These are phyloP conservation scores for Girardinus metallicus DNA, from an alignment of 2,797 vertebrate genomes.

Conservation along the genomic window DNA sequence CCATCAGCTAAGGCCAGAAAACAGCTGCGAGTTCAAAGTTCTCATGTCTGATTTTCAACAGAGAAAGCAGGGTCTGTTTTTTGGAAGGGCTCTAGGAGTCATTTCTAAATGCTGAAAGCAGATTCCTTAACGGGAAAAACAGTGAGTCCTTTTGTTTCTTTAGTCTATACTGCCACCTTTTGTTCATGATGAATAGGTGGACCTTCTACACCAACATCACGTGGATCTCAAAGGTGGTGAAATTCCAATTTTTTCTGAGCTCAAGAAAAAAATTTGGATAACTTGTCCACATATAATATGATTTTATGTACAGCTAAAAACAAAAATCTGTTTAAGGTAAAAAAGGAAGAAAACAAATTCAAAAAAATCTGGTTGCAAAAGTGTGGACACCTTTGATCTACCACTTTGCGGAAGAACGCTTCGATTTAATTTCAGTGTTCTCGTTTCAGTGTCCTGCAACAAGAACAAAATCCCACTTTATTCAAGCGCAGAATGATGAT, in stretches of 20 bases:
- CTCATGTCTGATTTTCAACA: slow-evolving; percentile 2
- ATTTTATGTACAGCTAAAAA: background rate
- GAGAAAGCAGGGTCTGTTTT: background rate
- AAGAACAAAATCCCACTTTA: background rate
- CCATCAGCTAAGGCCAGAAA: slow-evolving; percentile 66
- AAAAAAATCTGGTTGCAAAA: background rate
- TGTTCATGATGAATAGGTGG: slow-evolving; percentile 40
- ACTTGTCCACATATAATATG: background rate
- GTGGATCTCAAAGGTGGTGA: background rate
- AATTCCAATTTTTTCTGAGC: background rate
- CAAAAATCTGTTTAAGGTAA: background rate
- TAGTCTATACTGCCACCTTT: slow-evolving; percentile 64
- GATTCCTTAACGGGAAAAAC: slow-evolving; percentile 1
- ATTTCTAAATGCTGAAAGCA: slow-evolving; percentile 2
- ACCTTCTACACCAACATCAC: background rate
- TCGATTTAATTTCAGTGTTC: background rate
- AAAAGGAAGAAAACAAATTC: background rate
- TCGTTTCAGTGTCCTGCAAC: background rate
- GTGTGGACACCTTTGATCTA: background rate
- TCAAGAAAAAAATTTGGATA: background rate
- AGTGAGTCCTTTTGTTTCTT: slow-evolving; percentile 7
- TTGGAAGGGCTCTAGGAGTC: background rate
- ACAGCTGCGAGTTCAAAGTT: slow-evolving; percentile 48
- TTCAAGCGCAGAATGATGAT: background rate
- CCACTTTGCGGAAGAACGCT: background rate